Evolutionary conservation across 1,140 invertebrate species (phyloP).

Genomic region (Ooceraea biroi): DNA sequence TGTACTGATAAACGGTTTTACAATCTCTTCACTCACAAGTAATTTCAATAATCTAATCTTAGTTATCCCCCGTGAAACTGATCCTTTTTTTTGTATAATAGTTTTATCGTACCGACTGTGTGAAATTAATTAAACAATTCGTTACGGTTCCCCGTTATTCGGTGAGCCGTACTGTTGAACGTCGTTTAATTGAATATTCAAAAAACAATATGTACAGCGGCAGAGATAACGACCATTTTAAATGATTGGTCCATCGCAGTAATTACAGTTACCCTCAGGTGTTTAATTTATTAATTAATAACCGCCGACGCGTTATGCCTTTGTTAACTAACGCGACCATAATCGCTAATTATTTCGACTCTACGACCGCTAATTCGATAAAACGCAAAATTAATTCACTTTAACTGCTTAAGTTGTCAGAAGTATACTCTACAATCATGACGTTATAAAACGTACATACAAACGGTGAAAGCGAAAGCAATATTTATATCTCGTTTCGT

Average conservation of each 20-base stretch:
- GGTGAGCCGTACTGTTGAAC: conserved; percentile 53
- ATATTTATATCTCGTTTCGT: background rate
- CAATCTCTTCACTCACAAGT: too few species aligned
- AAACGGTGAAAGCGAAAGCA: background rate
- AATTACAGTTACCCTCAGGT: conserved; percentile 51
- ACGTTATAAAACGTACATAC: background rate
- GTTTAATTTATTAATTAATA: conserved; percentile 62
- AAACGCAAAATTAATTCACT: conserved; percentile 25
- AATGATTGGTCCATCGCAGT: conserved; percentile 47
- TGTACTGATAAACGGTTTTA: background rate
- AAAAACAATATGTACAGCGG: conserved; percentile 57
- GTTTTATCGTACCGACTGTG: conserved; percentile 43
- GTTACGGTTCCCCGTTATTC: conserved; percentile 52
- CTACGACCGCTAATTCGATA: conserved; percentile 46
- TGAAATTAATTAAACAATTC: conserved; percentile 72
- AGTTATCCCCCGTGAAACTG: background rate
- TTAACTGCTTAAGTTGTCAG: background rate
- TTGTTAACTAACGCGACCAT: conserved; percentile 55
- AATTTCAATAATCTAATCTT: conserved; percentile 34
- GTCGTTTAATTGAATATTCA: conserved; percentile 66
- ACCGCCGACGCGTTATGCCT: conserved; percentile 29
- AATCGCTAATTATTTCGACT: conserved; percentile 61
- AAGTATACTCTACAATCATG: background rate
- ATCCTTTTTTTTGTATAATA: background rate
- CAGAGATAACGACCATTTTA: conserved; percentile 54